Percentiles rank a stretch among this genome's conserved stretches.
Evolutionary conservation across 2,888 invertebrate genomes (phyloP).

Genomic region (Cheilosia vernalis): DNA sequence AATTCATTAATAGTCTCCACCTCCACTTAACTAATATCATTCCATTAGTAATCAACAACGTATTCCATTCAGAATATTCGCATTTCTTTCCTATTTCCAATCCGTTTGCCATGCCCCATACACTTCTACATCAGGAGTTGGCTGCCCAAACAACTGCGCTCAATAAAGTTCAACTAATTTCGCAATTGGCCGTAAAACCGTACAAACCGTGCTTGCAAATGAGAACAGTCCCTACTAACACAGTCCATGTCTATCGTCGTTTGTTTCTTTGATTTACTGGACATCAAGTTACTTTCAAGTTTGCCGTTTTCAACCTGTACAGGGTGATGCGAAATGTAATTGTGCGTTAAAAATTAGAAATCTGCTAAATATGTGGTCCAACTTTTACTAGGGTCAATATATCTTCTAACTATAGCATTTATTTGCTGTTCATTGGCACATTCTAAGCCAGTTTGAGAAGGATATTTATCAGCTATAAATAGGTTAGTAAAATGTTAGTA

Average conservation of each 20-base stretch:
- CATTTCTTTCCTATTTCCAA: constrained; percentile 6
- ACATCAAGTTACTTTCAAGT: neutral
- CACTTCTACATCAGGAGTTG: neutral
- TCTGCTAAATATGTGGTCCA: no score
- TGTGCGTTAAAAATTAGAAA: no score
- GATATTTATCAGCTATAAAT: no score
- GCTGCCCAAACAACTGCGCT: constrained; percentile 20
- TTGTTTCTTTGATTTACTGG: neutral
- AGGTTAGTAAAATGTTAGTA: no score
- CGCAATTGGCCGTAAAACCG: constrained; percentile 36
- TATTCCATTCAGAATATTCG: neutral
- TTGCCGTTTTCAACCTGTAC: constrained; percentile 17
- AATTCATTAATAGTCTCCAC: constrained; percentile 9
- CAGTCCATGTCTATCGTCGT: neutral
- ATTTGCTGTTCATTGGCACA: no score
- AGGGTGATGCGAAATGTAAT: neutral
- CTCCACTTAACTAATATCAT: constrained; percentile 1
- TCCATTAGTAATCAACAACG: constrained; percentile 9
- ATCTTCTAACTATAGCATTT: no score
- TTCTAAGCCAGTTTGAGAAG: no score
- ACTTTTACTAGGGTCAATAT: no score
- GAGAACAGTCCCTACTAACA: constrained; percentile 2
- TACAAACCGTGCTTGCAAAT: constrained; percentile 27
- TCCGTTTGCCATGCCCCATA: constrained; percentile 5
- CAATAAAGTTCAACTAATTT: constrained; percentile 39